phyloP scores from a whole-genome alignment of 1,140 invertebrate species.

The Drosophila suzukii region DNA sequence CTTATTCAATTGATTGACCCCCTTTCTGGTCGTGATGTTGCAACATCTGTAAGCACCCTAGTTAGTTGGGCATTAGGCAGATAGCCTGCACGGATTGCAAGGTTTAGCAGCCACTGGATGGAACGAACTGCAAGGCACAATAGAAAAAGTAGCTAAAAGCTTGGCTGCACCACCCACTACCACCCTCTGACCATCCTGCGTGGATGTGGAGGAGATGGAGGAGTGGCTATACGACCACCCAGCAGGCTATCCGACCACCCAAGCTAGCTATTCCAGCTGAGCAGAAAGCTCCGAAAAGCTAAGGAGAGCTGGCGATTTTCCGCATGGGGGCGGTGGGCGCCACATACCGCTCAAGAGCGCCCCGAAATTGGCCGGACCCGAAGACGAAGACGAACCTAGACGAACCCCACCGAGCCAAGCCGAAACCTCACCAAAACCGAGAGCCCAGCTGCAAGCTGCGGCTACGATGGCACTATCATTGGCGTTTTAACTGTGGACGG shows the following conservation, averaged over 20 bases:
- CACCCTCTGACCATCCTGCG: neutral
- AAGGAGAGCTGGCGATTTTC: constrained; percentile 14
- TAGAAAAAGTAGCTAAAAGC: constrained; percentile 49
- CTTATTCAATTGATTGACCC: neutral
- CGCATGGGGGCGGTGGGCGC: too few relatives aligned
- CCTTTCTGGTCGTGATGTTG: neutral
- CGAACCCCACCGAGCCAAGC: neutral
- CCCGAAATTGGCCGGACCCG: neutral
- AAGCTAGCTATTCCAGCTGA: constrained; percentile 57
- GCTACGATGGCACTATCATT: constrained; percentile 77
- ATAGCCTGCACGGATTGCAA: constrained; percentile 16
- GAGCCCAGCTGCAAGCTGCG: constrained; percentile 48
- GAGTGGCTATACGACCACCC: neutral
- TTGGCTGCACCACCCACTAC: constrained; percentile 11
- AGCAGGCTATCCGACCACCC: too few relatives aligned
- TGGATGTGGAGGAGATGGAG: too few relatives aligned
- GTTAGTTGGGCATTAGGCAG: neutral
- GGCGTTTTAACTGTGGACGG: constrained; percentile 85
- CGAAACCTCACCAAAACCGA: constrained; percentile 15
- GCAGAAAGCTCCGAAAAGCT: constrained; percentile 46
- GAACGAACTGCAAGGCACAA: constrained; percentile 44
- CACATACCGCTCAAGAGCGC: too few relatives aligned
- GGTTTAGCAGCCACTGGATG: constrained; percentile 36
- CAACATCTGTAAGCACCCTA: neutral
- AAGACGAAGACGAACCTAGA: neutral